phyloP scores from a whole-genome alignment of 2,888 invertebrate genomes.

The Lysandra bellargus region DNA sequence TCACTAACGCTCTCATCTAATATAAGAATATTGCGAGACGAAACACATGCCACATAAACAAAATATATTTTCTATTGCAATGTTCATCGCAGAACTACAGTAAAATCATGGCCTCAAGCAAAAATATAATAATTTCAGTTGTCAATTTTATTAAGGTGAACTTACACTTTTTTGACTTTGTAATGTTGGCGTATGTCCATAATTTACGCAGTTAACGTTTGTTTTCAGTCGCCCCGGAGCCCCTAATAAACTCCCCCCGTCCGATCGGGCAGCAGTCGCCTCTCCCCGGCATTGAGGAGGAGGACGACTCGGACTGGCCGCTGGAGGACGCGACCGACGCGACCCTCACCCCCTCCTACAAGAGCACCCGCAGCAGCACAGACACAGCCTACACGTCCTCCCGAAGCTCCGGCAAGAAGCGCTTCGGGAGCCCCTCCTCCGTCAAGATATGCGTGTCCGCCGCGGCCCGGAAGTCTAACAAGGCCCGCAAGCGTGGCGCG shows the following conservation, averaged over 20 bases:
- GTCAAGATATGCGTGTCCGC: conserved; percentile 80
- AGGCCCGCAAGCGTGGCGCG: conserved; percentile 76
- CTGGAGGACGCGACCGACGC: conserved; percentile 76
- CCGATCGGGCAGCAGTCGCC: conserved; percentile 85
- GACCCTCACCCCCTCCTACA: conserved; percentile 74
- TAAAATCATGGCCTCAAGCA: no score
- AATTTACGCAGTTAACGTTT: conserved; percentile 42
- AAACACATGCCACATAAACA: no score
- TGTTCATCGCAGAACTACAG: no score
- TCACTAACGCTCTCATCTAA: no score
- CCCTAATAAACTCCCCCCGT: conserved; percentile 78
- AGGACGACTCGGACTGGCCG: conserved; percentile 85
- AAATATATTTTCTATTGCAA: no score
- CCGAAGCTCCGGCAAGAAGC: conserved; percentile 77
- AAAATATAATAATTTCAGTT: no score
- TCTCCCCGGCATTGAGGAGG: conserved; percentile 90
- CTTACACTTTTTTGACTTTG: no score
- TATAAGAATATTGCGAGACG: no score
- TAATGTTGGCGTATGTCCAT: no score
- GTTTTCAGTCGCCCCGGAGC: conserved; percentile 78
- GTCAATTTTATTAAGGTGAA: no score
- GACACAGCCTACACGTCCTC: conserved; percentile 75
- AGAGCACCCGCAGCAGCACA: conserved; percentile 75
- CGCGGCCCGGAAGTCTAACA: conserved; percentile 75
- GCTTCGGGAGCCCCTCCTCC: conserved; percentile 79